Percentiles rank a stretch among this genome's conserved stretches.
phyloP scores from a whole-genome alignment of 2,797 vertebrate genomes.

The Setipinna tenuifilis region DNA sequence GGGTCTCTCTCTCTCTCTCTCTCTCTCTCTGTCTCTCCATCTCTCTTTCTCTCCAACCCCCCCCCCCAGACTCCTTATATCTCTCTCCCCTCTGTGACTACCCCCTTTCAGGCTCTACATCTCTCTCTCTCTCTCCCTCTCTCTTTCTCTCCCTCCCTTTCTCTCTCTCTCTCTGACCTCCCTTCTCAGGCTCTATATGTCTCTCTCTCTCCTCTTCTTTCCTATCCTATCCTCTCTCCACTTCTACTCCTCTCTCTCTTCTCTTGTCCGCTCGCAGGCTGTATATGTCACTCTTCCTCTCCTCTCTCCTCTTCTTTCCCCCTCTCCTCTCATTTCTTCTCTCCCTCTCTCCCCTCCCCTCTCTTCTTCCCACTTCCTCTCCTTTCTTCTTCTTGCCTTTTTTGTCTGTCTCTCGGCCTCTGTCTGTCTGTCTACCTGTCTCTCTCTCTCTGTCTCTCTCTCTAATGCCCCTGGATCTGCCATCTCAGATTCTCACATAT shows the following conservation, averaged over 20 bases:
- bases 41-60: neutral
- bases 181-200: constrained; percentile 1
- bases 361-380: neutral
- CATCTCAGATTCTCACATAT: constrained; percentile 8
- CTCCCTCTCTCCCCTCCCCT: neutral
- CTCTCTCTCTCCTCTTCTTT: no score
- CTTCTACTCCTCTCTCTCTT: no score
- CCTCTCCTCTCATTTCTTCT: neutral
- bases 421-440: neutral
- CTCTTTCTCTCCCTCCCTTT: constrained; percentile 11
- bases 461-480: neutral
- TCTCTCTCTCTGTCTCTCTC: constrained; percentile 37
- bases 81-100: neutral
- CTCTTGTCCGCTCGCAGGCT: no score
- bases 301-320: no score
- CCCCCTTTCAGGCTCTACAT: neutral
- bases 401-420: neutral
- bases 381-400: neutral
- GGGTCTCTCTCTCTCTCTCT: neutral
- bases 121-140: neutral
- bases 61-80: no score
- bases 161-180: neutral
- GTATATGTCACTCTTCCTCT: no score
- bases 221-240: no score
- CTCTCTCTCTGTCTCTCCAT: neutral